Conservation (phyloP, 2,797 vertebrate genomes). For the Iguana delicatissima region DNA sequence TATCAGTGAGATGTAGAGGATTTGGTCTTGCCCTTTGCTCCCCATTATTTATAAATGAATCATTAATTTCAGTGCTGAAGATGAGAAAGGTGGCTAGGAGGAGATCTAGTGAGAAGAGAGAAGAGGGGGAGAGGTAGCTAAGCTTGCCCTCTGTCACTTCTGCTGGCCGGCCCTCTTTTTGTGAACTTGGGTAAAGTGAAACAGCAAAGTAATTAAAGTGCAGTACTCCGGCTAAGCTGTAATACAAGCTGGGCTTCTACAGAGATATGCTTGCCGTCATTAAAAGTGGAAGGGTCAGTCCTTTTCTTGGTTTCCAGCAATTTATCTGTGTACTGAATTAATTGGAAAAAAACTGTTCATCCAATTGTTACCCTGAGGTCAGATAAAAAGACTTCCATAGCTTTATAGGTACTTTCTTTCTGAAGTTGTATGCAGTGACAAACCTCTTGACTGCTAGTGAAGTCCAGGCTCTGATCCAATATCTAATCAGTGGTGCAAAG, state of each 20-base stretch:
- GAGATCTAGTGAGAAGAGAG: conserved; percentile 6
- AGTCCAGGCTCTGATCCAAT: not conserved
- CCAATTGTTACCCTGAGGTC: not conserved
- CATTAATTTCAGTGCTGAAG: conserved; percentile 10
- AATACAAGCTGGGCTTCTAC: not conserved
- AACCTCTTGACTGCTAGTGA: conserved; percentile 3
- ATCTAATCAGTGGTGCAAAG: not conserved
- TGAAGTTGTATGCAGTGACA: fast-evolving
- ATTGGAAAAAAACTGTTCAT: conserved; percentile 15
- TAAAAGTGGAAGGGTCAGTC: not conserved
- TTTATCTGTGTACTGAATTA: conserved; percentile 11
- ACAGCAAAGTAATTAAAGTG: conserved; percentile 26
- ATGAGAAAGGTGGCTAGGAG: fast-evolving
- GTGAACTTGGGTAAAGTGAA: not conserved
- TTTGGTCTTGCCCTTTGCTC: not conserved
- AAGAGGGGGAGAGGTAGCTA: not conserved
- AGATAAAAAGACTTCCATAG: not conserved
- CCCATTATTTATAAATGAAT: conserved; percentile 35
- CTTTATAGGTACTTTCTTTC: not conserved
- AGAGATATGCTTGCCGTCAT: conserved; percentile 2
- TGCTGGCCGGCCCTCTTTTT: conserved; percentile 25
- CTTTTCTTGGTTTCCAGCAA: not conserved
- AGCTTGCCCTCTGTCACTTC: not conserved
- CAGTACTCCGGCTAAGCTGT: conserved; percentile 3
- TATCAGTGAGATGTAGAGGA: not conserved